Percentiles rank a stretch among this genome's conserved stretches.
These are phyloP conservation scores for Pipa parva DNA, from an alignment of 2,113 vertebrate species.

Conservation along the genomic window DNA sequence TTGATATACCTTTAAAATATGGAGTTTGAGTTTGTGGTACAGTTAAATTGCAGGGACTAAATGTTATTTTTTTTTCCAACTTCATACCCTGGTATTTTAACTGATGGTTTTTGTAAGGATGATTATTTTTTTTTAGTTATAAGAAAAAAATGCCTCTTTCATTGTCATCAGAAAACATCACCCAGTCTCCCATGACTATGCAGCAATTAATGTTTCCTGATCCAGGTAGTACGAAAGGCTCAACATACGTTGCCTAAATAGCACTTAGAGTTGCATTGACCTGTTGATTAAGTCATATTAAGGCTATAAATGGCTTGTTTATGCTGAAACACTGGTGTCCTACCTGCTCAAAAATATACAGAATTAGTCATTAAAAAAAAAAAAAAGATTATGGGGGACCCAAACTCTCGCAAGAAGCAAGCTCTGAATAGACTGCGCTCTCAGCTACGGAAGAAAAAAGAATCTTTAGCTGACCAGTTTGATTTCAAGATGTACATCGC, in stretches of 20 bases:
- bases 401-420: slow-evolving; percentile 98
- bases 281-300: slow-evolving; percentile 62
- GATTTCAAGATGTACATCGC: slow-evolving; percentile 99
- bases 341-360: slow-evolving; percentile 65
- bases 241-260: slow-evolving; percentile 60
- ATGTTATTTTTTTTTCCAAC: slow-evolving; percentile 32
- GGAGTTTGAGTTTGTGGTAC: slow-evolving; percentile 64
- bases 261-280: slow-evolving; percentile 58
- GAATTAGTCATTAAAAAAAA: slow-evolving; percentile 73
- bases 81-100: slow-evolving; percentile 54
- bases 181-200: slow-evolving; percentile 59
- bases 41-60: slow-evolving; percentile 58
- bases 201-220: slow-evolving; percentile 57
- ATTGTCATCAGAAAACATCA: slow-evolving; percentile 1
- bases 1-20: slow-evolving; percentile 56
- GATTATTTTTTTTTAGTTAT: not conserved
- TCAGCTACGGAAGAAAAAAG: slow-evolving; percentile 99
- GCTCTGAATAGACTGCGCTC: slow-evolving; percentile 98
- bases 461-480: slow-evolving; percentile 99
- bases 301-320: slow-evolving; percentile 73
- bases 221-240: slow-evolving; percentile 60
- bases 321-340: slow-evolving; percentile 78
- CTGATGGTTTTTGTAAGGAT: not conserved
- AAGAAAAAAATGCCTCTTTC: slow-evolving; percentile 24
- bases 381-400: slow-evolving; percentile 94